Percentiles rank a stretch among this genome's conserved stretches.
Evolutionary conservation across 2,113 vertebrate genomes (phyloP).

Genomic region (Cavia aperea): DNA sequence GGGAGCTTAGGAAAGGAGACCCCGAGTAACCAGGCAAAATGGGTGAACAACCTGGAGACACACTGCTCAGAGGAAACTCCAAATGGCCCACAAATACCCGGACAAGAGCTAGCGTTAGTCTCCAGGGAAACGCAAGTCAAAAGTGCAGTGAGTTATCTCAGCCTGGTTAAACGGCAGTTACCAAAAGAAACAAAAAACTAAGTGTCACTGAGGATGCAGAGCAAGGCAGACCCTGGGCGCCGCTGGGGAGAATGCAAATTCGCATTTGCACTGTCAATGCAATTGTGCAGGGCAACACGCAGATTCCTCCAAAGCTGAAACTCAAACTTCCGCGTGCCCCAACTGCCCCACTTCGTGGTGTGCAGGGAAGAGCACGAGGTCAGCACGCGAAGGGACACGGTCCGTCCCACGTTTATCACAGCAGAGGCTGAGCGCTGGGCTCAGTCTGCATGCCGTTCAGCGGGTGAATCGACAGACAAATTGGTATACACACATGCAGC

Average conservation of each 20-base stretch:
- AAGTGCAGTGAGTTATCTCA: background rate
- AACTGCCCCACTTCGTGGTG: background rate
- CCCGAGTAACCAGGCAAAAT: background rate
- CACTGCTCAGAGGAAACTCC: background rate
- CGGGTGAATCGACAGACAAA: background rate
- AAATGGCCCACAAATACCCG: background rate
- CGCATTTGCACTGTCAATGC: background rate
- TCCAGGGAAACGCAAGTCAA: background rate
- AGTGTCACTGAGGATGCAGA: background rate
- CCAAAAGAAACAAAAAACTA: background rate
- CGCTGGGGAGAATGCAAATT: too few relatives aligned
- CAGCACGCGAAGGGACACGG: background rate
- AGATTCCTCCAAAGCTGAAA: background rate
- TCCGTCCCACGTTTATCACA: background rate
- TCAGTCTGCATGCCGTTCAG: background rate
- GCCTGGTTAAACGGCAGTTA: background rate
- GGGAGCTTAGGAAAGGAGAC: too few relatives aligned
- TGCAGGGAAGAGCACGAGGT: too few relatives aligned
- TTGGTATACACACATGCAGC: too few relatives aligned
- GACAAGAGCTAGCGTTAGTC: background rate
- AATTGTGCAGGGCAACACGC: background rate
- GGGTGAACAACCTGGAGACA: background rate
- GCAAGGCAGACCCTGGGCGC: accelerated
- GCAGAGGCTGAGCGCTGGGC: background rate
- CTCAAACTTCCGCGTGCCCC: background rate